Percentiles rank a stretch among this genome's conserved stretches.
Evolutionary conservation across 2,888 invertebrate genomes (phyloP).

Genomic region (Hoplodrina ambigua): DNA sequence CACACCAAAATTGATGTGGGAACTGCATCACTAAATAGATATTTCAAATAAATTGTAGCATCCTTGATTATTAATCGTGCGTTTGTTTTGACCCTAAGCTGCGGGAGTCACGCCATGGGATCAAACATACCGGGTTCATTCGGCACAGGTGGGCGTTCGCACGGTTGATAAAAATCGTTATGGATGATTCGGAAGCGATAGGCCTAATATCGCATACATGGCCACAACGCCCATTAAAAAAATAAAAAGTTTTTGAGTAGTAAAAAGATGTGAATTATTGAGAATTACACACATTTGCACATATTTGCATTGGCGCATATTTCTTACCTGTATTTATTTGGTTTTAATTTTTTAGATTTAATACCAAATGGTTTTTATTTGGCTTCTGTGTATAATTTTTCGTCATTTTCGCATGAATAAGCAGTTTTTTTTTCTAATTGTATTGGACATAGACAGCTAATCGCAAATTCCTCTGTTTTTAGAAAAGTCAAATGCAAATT

Average conservation of each 20-base stretch:
- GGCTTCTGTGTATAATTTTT: too few species aligned
- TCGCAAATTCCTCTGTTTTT: too few species aligned
- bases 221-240: background rate
- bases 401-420: too few species aligned
- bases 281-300: too few species aligned
- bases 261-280: too few species aligned
- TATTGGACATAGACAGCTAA: too few species aligned
- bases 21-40: conserved; percentile 54
- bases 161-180: conserved; percentile 72
- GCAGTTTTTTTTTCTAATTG: too few species aligned
- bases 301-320: too few species aligned
- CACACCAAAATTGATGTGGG: conserved; percentile 72
- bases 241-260: background rate
- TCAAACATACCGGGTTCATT: conserved; percentile 51
- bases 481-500: too few species aligned
- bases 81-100: conserved; percentile 61
- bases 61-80: conserved; percentile 63
- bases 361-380: too few species aligned
- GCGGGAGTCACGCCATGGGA: conserved; percentile 75
- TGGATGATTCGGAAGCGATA: conserved; percentile 60
- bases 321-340: too few species aligned
- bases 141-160: conserved; percentile 81
- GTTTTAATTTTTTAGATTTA: background rate
- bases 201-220: conserved; percentile 26
- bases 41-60: conserved; percentile 64